Evolutionary conservation across 2,888 invertebrate genomes (phyloP).

Genomic region (Drosophila bunnanda): DNA sequence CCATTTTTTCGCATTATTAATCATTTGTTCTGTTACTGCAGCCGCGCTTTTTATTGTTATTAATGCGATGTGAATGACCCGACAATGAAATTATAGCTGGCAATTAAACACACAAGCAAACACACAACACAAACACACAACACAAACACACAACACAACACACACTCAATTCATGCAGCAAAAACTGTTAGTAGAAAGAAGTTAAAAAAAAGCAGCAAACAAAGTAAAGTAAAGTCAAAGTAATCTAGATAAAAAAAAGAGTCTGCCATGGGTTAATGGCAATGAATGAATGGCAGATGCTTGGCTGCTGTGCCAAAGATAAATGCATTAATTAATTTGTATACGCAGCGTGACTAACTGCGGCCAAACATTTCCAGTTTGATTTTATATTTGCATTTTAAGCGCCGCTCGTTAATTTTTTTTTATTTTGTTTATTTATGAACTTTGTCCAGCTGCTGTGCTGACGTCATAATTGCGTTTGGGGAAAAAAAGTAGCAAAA

Average conservation of each 20-base stretch:
- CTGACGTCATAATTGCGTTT: conserved; percentile 54
- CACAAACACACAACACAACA: no score
- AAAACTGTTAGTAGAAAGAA: conserved; percentile 8
- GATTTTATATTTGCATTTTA: conserved; percentile 61
- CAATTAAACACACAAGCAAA: conserved; percentile 24
- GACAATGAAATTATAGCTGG: conserved; percentile 50
- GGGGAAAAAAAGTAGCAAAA: conserved; percentile 10
- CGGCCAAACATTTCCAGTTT: conserved; percentile 36
- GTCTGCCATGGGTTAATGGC: conserved; percentile 29
- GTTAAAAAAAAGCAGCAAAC: conserved; percentile 3
- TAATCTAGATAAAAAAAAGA: neutral
- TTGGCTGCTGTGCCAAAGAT: conserved; percentile 6
- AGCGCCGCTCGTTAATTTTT: conserved; percentile 53
- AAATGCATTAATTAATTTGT: conserved; percentile 51
- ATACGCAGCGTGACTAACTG: conserved; percentile 19
- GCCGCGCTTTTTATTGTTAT: conserved; percentile 22
- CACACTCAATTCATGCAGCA: conserved; percentile 6
- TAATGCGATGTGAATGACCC: conserved; percentile 74
- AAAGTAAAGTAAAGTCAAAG: conserved; percentile 4
- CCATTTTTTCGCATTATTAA: neutral
- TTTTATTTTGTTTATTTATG: conserved; percentile 33
- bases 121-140: no score
- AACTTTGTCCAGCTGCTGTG: conserved; percentile 19
- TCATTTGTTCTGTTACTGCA: conserved; percentile 26
- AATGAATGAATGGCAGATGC: conserved; percentile 46